Percentiles rank a stretch among this genome's conserved stretches.
These are phyloP conservation scores for Boleophthalmus pectinirostris DNA, from an alignment of 2,113 vertebrate species.

Conservation along the genomic window DNA sequence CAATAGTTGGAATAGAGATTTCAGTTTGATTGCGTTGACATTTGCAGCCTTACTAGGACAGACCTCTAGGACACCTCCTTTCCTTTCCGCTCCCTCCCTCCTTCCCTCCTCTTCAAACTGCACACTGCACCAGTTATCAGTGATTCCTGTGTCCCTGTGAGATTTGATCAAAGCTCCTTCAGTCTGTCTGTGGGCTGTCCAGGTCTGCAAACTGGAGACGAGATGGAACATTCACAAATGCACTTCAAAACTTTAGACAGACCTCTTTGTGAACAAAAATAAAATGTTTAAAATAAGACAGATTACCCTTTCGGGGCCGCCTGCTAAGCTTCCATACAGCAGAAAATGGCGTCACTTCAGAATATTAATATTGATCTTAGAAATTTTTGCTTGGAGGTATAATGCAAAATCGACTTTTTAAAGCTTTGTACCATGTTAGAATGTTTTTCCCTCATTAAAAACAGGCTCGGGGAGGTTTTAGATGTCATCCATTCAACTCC, in stretches of 20 bases:
- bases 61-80: constrained; percentile 1
- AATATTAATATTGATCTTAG: constrained; percentile 2
- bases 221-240: too few species aligned
- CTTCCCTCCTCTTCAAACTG: constrained; percentile 55
- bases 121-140: constrained; percentile 45
- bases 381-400: neutral
- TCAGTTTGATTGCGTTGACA: neutral
- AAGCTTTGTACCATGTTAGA: too few species aligned
- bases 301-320: constrained; percentile 5
- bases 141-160: constrained; percentile 66
- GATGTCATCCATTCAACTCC: too few species aligned
- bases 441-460: too few species aligned
- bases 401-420: too few species aligned
- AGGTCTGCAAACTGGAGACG: constrained; percentile 34
- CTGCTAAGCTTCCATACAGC: constrained; percentile 22
- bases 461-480: too few species aligned
- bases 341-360: neutral
- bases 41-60: neutral
- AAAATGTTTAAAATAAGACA: too few species aligned
- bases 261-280: too few species aligned
- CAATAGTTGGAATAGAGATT: neutral
- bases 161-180: constrained; percentile 64
- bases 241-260: too few species aligned
- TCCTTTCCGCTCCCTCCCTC: neutral
- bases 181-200: constrained; percentile 47